Conservation (phyloP, 2,113 vertebrate species). For the Podarcis cretensis region DNA sequence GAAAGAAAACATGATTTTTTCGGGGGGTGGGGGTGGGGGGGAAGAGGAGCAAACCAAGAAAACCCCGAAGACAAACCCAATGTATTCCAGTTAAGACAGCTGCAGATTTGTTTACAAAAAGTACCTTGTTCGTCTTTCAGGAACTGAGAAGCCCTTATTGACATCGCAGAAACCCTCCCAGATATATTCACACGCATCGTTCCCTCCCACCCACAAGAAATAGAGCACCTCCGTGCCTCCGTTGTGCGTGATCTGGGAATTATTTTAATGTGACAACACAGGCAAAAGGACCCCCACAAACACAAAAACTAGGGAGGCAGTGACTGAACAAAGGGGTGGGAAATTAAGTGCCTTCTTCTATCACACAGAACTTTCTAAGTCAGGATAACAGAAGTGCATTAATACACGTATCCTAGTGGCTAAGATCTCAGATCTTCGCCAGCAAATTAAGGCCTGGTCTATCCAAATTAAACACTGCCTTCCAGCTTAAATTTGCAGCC, state of each 20-base stretch:
- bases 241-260: background rate
- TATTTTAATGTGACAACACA: background rate
- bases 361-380: background rate
- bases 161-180: background rate
- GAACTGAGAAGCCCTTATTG: slow-evolving; percentile 7
- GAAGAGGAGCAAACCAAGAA: background rate
- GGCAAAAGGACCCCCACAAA: background rate
- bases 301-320: background rate
- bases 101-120: slow-evolving; percentile 26
- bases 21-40: background rate
- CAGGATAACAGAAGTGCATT: background rate
- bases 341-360: slow-evolving; percentile 18
- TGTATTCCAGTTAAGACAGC: slow-evolving; percentile 8
- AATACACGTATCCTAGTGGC: background rate
- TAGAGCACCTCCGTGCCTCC: background rate
- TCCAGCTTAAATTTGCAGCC: background rate
- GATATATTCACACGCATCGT: background rate
- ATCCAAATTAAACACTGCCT: background rate
- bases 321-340: no score
- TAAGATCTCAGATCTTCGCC: no score
- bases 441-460: background rate
- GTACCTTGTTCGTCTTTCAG: slow-evolving; percentile 14
- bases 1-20: background rate
- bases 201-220: background rate
- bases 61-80: background rate